A percentile compares a stretch with the other conserved stretches of the same genome.
These are phyloP conservation scores for Chrosomus eos DNA, from an alignment of 2,797 vertebrate genomes.

Conservation along the genomic window DNA sequence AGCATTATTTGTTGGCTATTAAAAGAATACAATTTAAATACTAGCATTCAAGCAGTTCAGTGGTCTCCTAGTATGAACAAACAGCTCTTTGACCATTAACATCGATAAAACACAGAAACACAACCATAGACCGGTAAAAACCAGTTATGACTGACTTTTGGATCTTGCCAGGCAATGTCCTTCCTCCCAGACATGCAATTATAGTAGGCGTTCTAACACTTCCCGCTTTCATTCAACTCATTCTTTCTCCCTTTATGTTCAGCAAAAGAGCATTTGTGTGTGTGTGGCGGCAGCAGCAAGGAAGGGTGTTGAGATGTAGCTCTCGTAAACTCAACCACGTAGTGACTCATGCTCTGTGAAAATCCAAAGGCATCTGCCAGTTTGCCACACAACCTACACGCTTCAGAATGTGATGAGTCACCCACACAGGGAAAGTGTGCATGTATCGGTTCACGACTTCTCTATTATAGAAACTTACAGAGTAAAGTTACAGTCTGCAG, in stretches of 20 bases:
- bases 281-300: constrained; percentile 34
- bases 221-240: constrained; percentile 50
- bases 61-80: background rate
- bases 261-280: constrained; percentile 15
- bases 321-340: constrained; percentile 48
- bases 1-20: background rate
- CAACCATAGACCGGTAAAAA: background rate
- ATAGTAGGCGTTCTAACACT: constrained; percentile 58
- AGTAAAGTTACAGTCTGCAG: background rate
- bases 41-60: background rate
- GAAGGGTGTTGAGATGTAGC: constrained; percentile 24
- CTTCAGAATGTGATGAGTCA: constrained; percentile 45
- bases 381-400: constrained; percentile 32
- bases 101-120: background rate
- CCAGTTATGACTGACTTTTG: constrained; percentile 33
- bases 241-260: constrained; percentile 40
- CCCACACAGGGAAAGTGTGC: background rate
- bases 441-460: background rate
- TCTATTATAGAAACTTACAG: background rate
- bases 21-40: background rate
- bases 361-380: constrained; percentile 47
- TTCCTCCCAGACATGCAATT: constrained; percentile 42
- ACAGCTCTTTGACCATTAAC: background rate
- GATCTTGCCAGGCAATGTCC: constrained; percentile 12
- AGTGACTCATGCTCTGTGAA: constrained; percentile 54